Conservation (phyloP, 2,888 invertebrate species). For the Cephonodes hylas region DNA sequence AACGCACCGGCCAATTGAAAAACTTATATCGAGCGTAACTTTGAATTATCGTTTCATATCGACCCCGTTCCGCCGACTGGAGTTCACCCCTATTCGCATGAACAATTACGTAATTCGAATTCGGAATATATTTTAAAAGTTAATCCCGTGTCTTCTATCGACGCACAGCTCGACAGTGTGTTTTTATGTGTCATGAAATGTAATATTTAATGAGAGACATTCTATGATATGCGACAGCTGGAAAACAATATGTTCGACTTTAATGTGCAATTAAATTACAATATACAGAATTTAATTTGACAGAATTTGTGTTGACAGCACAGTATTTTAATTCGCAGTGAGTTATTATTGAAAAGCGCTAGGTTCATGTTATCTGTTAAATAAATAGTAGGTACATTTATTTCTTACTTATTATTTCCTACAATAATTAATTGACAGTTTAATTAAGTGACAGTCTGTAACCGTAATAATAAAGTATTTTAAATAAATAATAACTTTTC, state of each 20-base stretch:
- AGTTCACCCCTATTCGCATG: constrained; percentile 11
- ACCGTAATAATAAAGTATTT: too few relatives aligned
- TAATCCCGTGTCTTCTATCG: background rate
- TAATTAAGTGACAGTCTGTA: too few relatives aligned
- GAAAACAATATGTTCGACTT: background rate
- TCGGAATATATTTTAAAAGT: background rate
- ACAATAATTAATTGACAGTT: too few relatives aligned
- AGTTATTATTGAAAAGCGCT: background rate
- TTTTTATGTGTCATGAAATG: background rate
- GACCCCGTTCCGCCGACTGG: background rate
- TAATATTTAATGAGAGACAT: background rate
- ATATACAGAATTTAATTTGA: background rate
- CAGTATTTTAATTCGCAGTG: background rate
- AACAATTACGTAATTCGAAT: constrained; percentile 14
- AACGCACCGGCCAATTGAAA: constrained; percentile 29
- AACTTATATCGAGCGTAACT: constrained; percentile 35
- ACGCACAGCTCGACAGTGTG: background rate
- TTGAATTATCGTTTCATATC: constrained; percentile 18
- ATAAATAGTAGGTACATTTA: background rate
- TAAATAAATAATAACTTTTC: too few relatives aligned
- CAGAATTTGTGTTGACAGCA: background rate
- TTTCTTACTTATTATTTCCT: too few relatives aligned
- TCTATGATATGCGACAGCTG: background rate
- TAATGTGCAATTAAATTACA: background rate
- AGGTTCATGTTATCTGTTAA: background rate